Conservation (phyloP, 2,797 vertebrate species). For the Todus mexicanus region DNA sequence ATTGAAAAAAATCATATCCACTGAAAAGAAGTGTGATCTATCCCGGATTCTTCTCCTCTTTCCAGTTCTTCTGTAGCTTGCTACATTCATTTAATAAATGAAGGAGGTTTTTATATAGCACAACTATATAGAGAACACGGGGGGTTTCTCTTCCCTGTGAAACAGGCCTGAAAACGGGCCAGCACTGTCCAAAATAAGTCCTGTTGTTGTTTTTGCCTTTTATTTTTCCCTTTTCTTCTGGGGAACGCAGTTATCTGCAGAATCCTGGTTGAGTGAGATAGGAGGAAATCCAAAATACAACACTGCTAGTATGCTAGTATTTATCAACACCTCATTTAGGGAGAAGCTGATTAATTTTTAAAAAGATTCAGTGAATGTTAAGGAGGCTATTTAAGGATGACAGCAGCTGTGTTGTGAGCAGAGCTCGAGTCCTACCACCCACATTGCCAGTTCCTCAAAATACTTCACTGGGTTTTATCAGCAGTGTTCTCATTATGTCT, state of each 20-base stretch:
- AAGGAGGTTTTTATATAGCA: not conserved
- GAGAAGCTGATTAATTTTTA: slow-evolving; percentile 24
- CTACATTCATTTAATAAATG: not conserved
- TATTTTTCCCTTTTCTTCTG: not conserved
- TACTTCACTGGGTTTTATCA: not conserved
- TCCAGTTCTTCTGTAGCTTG: not conserved
- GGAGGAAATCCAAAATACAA: not conserved
- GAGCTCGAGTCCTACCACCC: slow-evolving; percentile 1
- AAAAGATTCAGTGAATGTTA: not conserved
- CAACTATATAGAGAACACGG: not conserved
- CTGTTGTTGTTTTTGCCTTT: not conserved
- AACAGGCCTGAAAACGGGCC: not conserved
- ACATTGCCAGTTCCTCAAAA: slow-evolving; percentile 33
- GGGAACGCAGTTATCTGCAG: not conserved
- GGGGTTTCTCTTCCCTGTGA: not conserved
- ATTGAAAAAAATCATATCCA: not conserved
- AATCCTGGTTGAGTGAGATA: not conserved
- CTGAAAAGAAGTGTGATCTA: not conserved
- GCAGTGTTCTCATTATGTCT: slow-evolving; percentile 16
- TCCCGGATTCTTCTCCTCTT: not conserved
- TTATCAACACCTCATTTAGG: slow-evolving; percentile 24
- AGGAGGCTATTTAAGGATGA: not conserved
- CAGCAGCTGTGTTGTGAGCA: slow-evolving; percentile 42
- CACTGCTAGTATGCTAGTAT: not conserved
- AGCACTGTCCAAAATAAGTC: not conserved